Percentiles rank a stretch among this genome's conserved stretches.
These are phyloP conservation scores for Heliconius charithonia DNA, from an alignment of 2,888 invertebrate species.

Conservation along the genomic window DNA sequence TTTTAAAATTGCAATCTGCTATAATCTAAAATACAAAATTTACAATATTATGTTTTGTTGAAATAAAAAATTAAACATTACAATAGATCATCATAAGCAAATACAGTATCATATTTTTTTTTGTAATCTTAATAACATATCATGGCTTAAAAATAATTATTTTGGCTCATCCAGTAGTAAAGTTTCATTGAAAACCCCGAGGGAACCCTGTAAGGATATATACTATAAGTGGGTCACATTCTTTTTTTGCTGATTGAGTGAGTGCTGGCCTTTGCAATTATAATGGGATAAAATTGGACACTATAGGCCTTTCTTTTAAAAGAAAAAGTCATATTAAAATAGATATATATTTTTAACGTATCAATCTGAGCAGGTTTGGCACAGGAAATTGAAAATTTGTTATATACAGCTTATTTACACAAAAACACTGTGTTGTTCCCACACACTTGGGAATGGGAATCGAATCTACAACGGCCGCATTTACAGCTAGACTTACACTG, in stretches of 20 bases:
- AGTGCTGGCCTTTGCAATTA: constrained; percentile 47
- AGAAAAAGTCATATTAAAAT: not conserved
- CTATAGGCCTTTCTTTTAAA: not conserved
- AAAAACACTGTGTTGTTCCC: too few relatives aligned
- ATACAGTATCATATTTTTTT: not conserved
- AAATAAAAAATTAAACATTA: too few relatives aligned
- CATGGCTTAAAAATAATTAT: not conserved
- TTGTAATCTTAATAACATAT: not conserved
- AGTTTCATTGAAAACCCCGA: constrained; percentile 23
- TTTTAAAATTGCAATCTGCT: too few relatives aligned
- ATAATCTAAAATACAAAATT: too few relatives aligned
- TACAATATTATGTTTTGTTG: too few relatives aligned
- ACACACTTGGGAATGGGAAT: too few relatives aligned
- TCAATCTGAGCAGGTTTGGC: too few relatives aligned
- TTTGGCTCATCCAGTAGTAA: constrained; percentile 29
- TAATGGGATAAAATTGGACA: constrained; percentile 40
- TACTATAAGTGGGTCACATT: constrained; percentile 48
- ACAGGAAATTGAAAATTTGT: too few relatives aligned
- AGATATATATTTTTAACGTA: not conserved
- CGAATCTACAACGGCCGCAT: too few relatives aligned
- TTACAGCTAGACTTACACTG: too few relatives aligned
- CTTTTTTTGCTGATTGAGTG: constrained; percentile 51
- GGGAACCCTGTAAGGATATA: constrained; percentile 39
- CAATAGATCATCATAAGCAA: too few relatives aligned
- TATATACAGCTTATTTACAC: too few relatives aligned